These are phyloP conservation scores for Nephrotoma flavescens DNA, from an alignment of 2,888 invertebrate genomes.

Conservation along the genomic window DNA sequence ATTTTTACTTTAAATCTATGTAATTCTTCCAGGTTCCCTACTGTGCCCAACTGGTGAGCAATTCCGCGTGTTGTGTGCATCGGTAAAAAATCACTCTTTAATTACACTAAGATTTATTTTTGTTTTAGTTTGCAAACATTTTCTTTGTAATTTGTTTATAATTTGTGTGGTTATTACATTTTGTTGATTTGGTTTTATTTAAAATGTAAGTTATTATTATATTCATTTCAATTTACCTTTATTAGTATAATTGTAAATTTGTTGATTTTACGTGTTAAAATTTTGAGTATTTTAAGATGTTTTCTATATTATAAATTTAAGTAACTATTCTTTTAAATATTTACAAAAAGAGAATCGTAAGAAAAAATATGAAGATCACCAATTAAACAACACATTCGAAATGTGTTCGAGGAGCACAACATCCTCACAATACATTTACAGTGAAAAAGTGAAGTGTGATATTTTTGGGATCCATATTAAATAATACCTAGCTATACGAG, in stretches of 20 bases:
- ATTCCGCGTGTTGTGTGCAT: constrained; percentile 90
- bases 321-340: no score
- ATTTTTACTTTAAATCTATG: constrained; percentile 11
- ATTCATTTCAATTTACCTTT: not conserved
- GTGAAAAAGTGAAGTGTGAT: no score
- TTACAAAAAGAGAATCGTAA: no score
- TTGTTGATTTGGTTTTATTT: not conserved
- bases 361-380: no score
- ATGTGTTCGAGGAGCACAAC: no score
- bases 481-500: no score
- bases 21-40: constrained; percentile 58
- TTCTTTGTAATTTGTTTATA: not conserved
- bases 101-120: constrained; percentile 14
- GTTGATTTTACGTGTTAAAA: not conserved
- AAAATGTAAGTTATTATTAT: not conserved
- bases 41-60: constrained; percentile 90
- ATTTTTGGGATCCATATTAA: no score
- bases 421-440: no score
- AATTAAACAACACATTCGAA: no score
- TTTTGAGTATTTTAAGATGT: not conserved
- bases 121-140: constrained; percentile 1
- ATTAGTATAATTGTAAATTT: not conserved
- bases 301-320: not conserved
- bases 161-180: not conserved
- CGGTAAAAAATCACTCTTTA: constrained; percentile 71